Base-by-base conservation (phyloP, 2,888 invertebrate genomes). In the Uloborus plumipes region DNA sequence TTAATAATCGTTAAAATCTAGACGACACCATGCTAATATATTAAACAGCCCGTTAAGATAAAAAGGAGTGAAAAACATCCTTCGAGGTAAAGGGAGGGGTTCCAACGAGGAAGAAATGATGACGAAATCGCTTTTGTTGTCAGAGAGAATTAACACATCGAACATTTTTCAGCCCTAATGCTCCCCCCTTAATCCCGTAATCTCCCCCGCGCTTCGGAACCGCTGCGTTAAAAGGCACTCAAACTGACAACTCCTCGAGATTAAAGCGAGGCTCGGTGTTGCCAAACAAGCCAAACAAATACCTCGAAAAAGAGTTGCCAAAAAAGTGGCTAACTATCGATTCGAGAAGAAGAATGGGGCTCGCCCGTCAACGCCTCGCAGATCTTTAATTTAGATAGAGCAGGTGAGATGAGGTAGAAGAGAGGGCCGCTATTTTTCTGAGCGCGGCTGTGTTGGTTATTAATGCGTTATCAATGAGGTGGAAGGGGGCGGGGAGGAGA, bases 351-450 rank as follows among this genome's bases (percentile, higher is more conserved):
- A 69, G 72, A 73, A 74, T 80, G 67, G 73, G 77, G 20, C 18
- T 58, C 18, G 65, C 39, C 16, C 18, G 26, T 50, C 64, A 53
- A 39, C 64, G 55, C 55, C 11, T 65, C 50, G 26, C 39, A 70
- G 80, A 80, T 80, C 80, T 80, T 80, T 74, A 80, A 80, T 80
- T 80, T 74, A 80, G 80, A 80, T 80, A 80, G 69, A 51, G 80
- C 80, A 73, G 80, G 62, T 80, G 50, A 53, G 55, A 61, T 14
- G n/a, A n/a, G 39, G 39, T 39, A 39, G 39, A 9, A 39, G 9
- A 39, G 39, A 7, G 39, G 39, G 39, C 39, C 39, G 39, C 39
- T 39, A 31, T 31, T 31, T 31, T 31, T 31, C 31, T 7, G 31
- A 31, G 39, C 3, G 39, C 39, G 39, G 39, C 31, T 16, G 58